A percentile compares a stretch with the other conserved stretches of the same genome.
phyloP scores from a whole-genome alignment of 2,888 invertebrate genomes.

The Sceliomorpha sp. region DNA sequence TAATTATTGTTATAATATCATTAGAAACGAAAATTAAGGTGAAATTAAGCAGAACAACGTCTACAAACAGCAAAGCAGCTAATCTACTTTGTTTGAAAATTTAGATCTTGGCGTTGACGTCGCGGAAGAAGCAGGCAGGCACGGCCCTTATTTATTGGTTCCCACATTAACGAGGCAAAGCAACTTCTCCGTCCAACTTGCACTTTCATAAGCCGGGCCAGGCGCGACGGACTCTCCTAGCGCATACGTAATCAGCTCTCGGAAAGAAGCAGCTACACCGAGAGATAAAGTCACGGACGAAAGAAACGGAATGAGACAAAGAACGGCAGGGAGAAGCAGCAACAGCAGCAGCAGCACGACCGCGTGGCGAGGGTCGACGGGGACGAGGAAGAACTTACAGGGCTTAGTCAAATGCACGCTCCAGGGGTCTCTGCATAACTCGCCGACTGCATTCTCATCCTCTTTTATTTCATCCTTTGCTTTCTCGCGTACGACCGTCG shows the following conservation, averaged over 20 bases:
- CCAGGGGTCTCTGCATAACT: conserved; percentile 73
- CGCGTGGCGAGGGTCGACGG: conserved; percentile 54
- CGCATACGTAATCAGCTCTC: conserved; percentile 71
- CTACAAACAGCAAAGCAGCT: conserved; percentile 3
- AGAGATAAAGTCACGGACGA: conserved; percentile 68
- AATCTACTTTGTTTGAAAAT: conserved; percentile 19
- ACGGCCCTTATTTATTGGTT: conserved; percentile 46
- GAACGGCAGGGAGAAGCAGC: conserved; percentile 48
- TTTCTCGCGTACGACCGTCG: conserved; percentile 48
- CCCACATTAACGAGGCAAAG: conserved; percentile 54
- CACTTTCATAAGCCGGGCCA: conserved; percentile 70
- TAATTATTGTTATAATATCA: too few species aligned
- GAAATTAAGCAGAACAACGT: too few species aligned
- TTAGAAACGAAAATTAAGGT: too few species aligned
- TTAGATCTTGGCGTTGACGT: conserved; percentile 40
- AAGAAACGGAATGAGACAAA: conserved; percentile 50
- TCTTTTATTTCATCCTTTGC: conserved; percentile 70
- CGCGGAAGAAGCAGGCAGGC: conserved; percentile 22
- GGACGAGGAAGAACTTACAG: conserved; percentile 57
- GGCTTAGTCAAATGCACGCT: conserved; percentile 75
- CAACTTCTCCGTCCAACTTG: conserved; percentile 61
- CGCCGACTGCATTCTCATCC: conserved; percentile 70
- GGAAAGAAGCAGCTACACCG: conserved; percentile 65
- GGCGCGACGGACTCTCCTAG: conserved; percentile 56
- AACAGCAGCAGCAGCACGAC: too few species aligned